Evolutionary conservation across 2,113 vertebrate genomes (phyloP), one percentile per base, ranked within the genome.

Genomic region (Astur gentilis): DNA sequence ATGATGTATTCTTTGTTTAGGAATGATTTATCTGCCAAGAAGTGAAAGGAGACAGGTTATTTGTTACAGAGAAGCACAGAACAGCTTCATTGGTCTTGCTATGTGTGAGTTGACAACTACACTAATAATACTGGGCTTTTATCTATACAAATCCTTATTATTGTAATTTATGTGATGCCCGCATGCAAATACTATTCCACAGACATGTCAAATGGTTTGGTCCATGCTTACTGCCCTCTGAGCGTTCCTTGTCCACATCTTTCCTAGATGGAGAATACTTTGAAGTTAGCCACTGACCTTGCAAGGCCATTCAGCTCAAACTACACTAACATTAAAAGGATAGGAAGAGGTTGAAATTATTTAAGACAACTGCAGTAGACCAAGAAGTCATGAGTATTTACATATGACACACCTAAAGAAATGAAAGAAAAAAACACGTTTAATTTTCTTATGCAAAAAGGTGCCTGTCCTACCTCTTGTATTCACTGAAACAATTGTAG

Each of bases 181-280:
- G 5, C 11, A 9, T 67, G 32, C 22, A 79, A 85, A 76, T 40
- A 8, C 4, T 54, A 4, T 26, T 58, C 36, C 50, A 90, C 31
- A 71, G 13, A 9, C 21, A 64, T 15, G 32, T 66, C 50, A 45
- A 42, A 65, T 54, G 5, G 4, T 65, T 69, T 93, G 13, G 20
- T 55, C 38, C 38, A 10, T 11, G 5, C 17, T 92, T 54, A 38
- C 11, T 40, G 16, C 6, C 10, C 22, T 71, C 50, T 67, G n/a
- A 71, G 5, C 11, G n/a, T 50, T 67, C 66, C 18, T 92, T 38
- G 9, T 64, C 29, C 52, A 81, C 47, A n/a, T 47, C 0, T 0
- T 38, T 83, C 47, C 20, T 27, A 36, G 16, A 20, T 5, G 16
- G 6, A 47, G 4, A 25, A 57, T 4, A 73, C 5, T 16, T 47